Evolutionary conservation across 2,888 invertebrate species (phyloP).

Genomic region (Drosophila nr. perissopoda): DNA sequence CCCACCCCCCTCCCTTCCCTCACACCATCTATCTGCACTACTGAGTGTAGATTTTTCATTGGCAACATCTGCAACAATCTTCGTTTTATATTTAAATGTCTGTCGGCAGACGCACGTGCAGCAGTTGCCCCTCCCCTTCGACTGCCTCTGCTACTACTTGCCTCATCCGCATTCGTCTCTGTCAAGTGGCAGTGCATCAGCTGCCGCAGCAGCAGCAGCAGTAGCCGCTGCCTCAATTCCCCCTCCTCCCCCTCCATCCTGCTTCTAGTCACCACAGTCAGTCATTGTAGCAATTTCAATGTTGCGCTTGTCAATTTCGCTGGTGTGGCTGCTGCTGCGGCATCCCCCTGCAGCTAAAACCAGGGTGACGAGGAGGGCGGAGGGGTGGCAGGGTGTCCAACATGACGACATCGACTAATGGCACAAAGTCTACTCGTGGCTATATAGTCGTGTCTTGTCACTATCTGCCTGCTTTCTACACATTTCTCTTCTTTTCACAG

Average conservation of each 20-base stretch:
- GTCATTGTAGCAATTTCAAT: slow-evolving; percentile 80
- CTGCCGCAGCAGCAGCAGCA: slow-evolving; percentile 17
- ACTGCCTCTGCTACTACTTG: slow-evolving; percentile 7
- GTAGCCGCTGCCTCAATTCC: slow-evolving; percentile 20
- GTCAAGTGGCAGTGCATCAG: slow-evolving; percentile 72
- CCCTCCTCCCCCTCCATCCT: background rate
- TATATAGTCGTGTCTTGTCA: slow-evolving; percentile 18
- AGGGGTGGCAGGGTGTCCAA: background rate
- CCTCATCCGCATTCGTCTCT: slow-evolving; percentile 72
- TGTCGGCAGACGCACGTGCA: slow-evolving; percentile 76
- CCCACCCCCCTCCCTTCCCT: background rate
- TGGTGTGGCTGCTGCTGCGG: slow-evolving; percentile 9
- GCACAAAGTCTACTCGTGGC: slow-evolving; percentile 28
- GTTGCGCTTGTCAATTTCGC: slow-evolving; percentile 78
- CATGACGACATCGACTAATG: slow-evolving; percentile 41
- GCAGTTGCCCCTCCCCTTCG: background rate
- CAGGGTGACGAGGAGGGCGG: background rate
- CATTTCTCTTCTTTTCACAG: slow-evolving; percentile 5
- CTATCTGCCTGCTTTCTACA: slow-evolving; percentile 15
- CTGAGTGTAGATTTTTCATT: slow-evolving; percentile 64
- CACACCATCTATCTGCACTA: background rate
- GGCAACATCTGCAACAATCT: slow-evolving; percentile 77
- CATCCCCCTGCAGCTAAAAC: slow-evolving; percentile 20
- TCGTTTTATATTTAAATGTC: slow-evolving; percentile 79
- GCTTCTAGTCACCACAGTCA: slow-evolving; percentile 57